Base-by-base conservation (phyloP, 2,113 vertebrate species). In the Fulmarus glacialis region DNA sequence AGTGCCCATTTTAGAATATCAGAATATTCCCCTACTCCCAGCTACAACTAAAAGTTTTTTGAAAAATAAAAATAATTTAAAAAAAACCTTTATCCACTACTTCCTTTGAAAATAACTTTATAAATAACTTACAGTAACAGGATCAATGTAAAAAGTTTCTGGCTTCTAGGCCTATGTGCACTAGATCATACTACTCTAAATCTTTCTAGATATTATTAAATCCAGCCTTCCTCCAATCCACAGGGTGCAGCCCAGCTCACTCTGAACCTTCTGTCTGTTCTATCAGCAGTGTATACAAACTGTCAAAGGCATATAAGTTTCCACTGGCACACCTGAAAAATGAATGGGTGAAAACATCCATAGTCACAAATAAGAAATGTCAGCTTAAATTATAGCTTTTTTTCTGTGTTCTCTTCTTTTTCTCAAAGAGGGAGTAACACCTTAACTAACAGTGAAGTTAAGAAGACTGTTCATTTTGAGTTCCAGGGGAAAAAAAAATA, bases 201-300 rank as follows among this genome's bases (percentile, higher is more conserved):
- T 26, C 40, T 81, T 72, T 70, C 36, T 27, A 40, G 29, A 16
- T 36, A 50, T 40, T 56, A 36, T 36, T 60, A 45, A 75, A 82
- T 45, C 18, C 9, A 6, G 12, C 38, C 16, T 80, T 92, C 15
- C 16, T 67, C 27, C 52, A 67, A 15, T 8, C 43, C 23, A 72
- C 0, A 0, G n/a, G 20, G 9, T 42, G 18, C 6, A 68, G 48
- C 20, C 36, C 27, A 73, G 11, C 26, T 73, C n/a, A 71, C 5
- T 9, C 11, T 32, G 23, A 82, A 62, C 5, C 19, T 75, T 74
- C 43, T 56, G 16, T 4, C 47, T 67, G 9, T 58, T 79, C 47
- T 89, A 22, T 15, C n/a, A 63, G 6, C 19, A 50, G 6, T 45
- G 12, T 29, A 27, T 14, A 17, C 5, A 71, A 74, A 62, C 15